A percentile compares a stretch with the other conserved stretches of the same genome.
Evolutionary conservation across 2,113 vertebrate species (phyloP).

Genomic region (Psettodes erumei): DNA sequence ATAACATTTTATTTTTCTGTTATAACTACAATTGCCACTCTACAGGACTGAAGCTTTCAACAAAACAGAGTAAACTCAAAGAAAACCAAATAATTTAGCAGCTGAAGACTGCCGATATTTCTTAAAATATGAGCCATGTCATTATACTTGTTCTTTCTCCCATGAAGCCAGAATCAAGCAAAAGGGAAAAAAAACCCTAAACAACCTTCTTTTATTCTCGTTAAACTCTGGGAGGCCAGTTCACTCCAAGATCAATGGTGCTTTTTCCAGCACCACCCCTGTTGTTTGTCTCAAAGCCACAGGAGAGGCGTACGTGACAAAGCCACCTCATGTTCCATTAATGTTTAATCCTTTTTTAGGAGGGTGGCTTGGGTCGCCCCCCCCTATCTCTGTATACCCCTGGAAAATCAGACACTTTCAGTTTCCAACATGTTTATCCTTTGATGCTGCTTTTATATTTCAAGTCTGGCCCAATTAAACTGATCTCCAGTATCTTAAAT

Average conservation of each 20-base stretch:
- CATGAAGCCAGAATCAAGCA: not conserved
- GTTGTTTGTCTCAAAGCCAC: slow-evolving; percentile 60
- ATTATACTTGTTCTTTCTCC: slow-evolving; percentile 1
- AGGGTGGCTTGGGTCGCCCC: slow-evolving; percentile 16
- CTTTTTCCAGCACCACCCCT: slow-evolving; percentile 45
- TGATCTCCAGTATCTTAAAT: slow-evolving; percentile 14
- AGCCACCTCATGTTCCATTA: slow-evolving; percentile 60
- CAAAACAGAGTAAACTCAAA: not conserved
- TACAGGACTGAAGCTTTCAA: not conserved
- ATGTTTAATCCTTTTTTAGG: slow-evolving; percentile 59
- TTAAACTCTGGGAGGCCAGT: slow-evolving; percentile 30
- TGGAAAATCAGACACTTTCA: slow-evolving; percentile 25
- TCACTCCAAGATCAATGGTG: slow-evolving; percentile 54
- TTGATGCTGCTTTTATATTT: slow-evolving; percentile 27
- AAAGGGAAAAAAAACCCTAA: not conserved
- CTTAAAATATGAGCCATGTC: not conserved
- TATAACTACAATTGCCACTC: not conserved
- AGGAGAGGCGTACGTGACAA: slow-evolving; percentile 58
- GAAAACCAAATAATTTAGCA: not conserved
- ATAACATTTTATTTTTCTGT: not conserved
- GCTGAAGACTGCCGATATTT: not conserved
- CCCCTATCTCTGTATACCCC: not conserved
- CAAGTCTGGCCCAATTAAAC: slow-evolving; percentile 24
- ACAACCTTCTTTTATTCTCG: slow-evolving; percentile 19
- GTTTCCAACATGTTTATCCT: slow-evolving; percentile 22